Evolutionary conservation across 1,140 invertebrate species (phyloP).

Genomic region (Anastatus disparis): DNA sequence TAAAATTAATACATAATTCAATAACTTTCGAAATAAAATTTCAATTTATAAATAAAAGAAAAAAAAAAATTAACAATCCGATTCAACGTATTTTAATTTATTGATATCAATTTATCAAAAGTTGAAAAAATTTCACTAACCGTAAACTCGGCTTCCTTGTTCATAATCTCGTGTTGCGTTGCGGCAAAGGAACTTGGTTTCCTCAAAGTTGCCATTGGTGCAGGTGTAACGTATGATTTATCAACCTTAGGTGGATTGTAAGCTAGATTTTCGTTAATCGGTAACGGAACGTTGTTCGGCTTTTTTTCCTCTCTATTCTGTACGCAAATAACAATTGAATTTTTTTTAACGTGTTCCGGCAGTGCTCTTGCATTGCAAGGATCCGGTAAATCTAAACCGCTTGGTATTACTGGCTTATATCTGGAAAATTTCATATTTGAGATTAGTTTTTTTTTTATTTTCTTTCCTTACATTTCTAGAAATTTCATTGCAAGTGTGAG

Average conservation of each 20-base stretch:
- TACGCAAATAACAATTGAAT: neutral
- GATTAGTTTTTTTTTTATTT: too few species aligned
- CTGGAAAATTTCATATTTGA: too few species aligned
- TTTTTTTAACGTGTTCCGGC: neutral
- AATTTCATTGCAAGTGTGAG: too few species aligned
- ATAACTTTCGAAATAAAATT: too few species aligned
- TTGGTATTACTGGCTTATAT: neutral
- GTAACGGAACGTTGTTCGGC: neutral
- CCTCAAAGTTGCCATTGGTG: neutral
- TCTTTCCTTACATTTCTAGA: too few species aligned
- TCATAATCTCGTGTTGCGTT: neutral
- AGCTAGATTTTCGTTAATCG: neutral
- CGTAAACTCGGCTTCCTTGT: constrained; percentile 9
- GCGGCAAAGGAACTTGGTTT: constrained; percentile 17
- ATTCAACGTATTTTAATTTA: too few species aligned
- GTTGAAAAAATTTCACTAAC: constrained; percentile 13
- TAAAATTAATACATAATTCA: too few species aligned
- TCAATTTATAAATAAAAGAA: neutral
- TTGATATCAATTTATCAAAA: too few species aligned
- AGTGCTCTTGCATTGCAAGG: neutral
- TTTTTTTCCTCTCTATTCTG: neutral
- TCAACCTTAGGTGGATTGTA: neutral
- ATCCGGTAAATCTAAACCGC: neutral
- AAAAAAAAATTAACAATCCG: too few species aligned
- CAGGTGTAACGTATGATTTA: neutral